A percentile compares a stretch with the other conserved stretches of the same genome.
These are phyloP conservation scores for Tenualosa thibaudeaui DNA, from an alignment of 2,797 vertebrate genomes.

Conservation along the genomic window DNA sequence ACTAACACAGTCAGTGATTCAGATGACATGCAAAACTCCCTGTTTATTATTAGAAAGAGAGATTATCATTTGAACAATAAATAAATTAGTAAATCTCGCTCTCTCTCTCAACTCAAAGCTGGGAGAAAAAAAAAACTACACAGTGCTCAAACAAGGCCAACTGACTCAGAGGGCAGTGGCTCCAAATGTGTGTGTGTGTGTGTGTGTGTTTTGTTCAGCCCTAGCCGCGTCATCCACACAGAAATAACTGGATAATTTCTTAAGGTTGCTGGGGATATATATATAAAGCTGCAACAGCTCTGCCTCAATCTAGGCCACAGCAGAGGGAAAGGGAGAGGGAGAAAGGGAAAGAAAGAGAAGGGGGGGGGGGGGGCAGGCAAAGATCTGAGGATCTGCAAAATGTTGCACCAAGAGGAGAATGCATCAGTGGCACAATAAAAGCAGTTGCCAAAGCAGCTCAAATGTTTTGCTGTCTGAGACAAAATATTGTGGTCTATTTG, in stretches of 20 bases:
- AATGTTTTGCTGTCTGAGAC: not conserved
- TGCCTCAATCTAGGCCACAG: constrained; percentile 50
- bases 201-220: not conserved
- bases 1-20: constrained; percentile 37
- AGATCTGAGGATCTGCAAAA: constrained; percentile 35
- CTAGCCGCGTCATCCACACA: constrained; percentile 7
- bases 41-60: not conserved
- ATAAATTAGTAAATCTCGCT: not conserved
- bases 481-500: not conserved
- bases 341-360: not conserved
- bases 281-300: constrained; percentile 53
- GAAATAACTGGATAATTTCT: constrained; percentile 39
- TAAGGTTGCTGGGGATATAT: constrained; percentile 52
- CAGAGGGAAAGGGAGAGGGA: not conserved
- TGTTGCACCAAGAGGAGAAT: constrained; percentile 25
- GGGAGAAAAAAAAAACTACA: not conserved
- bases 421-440: not conserved
- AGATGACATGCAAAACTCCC: not conserved
- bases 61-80: not conserved
- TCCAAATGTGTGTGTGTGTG: not conserved
- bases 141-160: constrained; percentile 2
- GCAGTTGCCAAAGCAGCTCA: not conserved
- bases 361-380: not conserved
- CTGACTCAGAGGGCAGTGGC: not conserved
- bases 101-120: not conserved